Conservation (phyloP, 1,140 invertebrate species). For the Brachionus koreanus region DNA sequence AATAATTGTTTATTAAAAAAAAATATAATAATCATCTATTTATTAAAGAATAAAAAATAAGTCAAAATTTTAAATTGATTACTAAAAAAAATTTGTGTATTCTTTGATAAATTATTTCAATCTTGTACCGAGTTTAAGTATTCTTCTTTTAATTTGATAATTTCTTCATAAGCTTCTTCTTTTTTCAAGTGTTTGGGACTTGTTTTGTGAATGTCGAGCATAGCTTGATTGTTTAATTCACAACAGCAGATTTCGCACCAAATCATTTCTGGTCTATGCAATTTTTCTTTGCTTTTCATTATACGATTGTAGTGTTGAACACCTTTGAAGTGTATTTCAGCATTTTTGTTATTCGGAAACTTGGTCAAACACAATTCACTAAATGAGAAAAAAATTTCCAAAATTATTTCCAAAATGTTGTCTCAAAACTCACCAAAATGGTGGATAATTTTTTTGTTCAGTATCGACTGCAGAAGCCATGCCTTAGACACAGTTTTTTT, state of each 20-base stretch:
- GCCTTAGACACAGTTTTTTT: not conserved
- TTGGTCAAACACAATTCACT: conserved; percentile 41
- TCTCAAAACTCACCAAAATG: not conserved
- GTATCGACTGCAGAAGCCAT: not conserved
- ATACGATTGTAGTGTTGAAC: conserved; percentile 31
- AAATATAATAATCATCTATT: too few species aligned
- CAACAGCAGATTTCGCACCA: conserved; percentile 42
- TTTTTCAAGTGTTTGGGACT: conserved; percentile 42
- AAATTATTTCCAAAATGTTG: too few species aligned
- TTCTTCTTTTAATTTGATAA: conserved; percentile 26
- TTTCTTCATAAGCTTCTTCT: conserved; percentile 20
- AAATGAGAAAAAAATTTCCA: not conserved
- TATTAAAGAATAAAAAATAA: too few species aligned
- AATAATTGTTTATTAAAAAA: too few species aligned
- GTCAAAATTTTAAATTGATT: not conserved
- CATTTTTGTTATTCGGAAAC: conserved; percentile 14
- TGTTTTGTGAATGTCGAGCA: not conserved
- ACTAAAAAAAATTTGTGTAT: not conserved
- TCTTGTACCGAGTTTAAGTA: not conserved
- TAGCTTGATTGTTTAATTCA: conserved; percentile 26
- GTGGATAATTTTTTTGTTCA: not conserved
- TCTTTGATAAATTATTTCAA: not conserved
- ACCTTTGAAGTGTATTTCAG: conserved; percentile 9
- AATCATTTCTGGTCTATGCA: not conserved
- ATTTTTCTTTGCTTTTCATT: not conserved